A percentile compares a stretch with the other conserved stretches of the same genome.
phyloP scores from a whole-genome alignment of 2,113 vertebrate species.

The Oreotrochilus melanogaster region DNA sequence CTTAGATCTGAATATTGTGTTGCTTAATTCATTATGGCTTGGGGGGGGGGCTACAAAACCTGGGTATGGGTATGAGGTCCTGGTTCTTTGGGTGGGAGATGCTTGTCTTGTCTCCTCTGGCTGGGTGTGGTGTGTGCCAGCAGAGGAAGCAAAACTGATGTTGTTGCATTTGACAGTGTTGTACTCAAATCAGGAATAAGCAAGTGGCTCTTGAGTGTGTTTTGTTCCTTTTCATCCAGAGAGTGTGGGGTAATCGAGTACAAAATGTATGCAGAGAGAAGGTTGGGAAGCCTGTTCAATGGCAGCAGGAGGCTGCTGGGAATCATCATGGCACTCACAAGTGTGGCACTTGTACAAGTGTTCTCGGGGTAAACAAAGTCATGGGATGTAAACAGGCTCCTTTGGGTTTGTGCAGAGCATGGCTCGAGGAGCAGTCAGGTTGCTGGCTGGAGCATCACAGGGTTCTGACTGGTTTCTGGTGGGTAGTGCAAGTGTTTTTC shows the following conservation, averaged over 20 bases:
- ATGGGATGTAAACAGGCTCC: neutral
- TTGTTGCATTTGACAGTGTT: neutral
- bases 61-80: neutral
- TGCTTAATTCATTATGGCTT: neutral
- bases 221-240: neutral
- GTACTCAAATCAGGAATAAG: neutral
- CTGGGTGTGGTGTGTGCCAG: neutral
- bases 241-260: neutral
- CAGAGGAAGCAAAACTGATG: neutral
- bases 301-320: neutral
- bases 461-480: neutral
- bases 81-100: rapidly evolving
- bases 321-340: neutral
- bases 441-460: neutral
- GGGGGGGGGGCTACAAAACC: neutral
- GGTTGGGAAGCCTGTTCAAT: neutral
- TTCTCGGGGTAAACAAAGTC: neutral
- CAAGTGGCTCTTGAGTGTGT: neutral
- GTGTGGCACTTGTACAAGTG: neutral
- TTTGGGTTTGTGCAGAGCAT: neutral
- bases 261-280: neutral
- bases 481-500: neutral
- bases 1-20: neutral
- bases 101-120: neutral
- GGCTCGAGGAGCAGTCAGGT: neutral